phyloP scores from a whole-genome alignment of 2,113 vertebrate species.

The Boulengeromyrus knoepffleri region DNA sequence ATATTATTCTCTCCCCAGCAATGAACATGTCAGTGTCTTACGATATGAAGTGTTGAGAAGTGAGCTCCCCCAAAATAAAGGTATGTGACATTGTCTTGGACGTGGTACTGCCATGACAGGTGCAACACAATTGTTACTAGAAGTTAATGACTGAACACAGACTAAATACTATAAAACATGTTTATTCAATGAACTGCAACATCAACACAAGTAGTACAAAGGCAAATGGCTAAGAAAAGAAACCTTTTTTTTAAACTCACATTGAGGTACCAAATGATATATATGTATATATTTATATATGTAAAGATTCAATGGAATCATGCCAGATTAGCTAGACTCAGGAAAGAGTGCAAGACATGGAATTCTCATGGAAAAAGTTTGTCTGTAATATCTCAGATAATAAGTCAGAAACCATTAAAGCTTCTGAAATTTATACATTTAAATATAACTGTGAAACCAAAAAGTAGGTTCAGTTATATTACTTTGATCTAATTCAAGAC shows the following conservation, averaged over 20 bases:
- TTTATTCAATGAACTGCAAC: neutral
- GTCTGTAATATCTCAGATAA: neutral
- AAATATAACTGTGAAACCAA: neutral
- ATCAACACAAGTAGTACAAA: neutral
- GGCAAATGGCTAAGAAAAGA: neutral
- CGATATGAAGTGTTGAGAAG: neutral
- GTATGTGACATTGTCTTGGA: neutral
- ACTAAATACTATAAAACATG: neutral
- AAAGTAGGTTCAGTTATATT: neutral
- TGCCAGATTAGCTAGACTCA: neutral
- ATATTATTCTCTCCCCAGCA: neutral
- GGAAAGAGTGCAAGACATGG: neutral
- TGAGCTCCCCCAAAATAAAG: neutral
- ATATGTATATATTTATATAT: neutral
- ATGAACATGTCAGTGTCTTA: neutral
- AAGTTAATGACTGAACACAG: neutral
- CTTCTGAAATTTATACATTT: neutral
- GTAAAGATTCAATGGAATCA: neutral
- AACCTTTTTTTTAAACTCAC: neutral
- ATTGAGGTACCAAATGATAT: neutral
- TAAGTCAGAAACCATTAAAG: neutral
- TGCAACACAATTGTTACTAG: neutral
- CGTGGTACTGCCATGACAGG: neutral
- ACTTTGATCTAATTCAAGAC: neutral
- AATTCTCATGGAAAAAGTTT: neutral